Evolutionary conservation across 2,888 invertebrate species (phyloP), one percentile per base, ranked within the genome.

Genomic region (Tenthredo mesomela): DNA sequence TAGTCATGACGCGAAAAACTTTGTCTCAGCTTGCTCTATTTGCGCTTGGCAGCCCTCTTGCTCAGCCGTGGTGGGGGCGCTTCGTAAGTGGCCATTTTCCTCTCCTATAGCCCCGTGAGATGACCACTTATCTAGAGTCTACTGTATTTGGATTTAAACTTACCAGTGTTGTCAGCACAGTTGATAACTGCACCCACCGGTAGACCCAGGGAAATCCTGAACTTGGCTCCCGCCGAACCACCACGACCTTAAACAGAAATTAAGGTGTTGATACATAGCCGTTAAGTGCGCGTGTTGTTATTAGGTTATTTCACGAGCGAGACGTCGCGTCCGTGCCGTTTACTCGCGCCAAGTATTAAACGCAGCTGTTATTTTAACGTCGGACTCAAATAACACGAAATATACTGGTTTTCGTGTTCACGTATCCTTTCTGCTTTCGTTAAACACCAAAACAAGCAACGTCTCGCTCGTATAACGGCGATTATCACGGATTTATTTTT

Each of bases 111-210:
- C n/a, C n/a, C n/a, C n/a, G n/a, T n/a, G n/a, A n/a, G n/a, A n/a
- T n/a, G n/a, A n/a, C n/a, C n/a, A n/a, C n/a, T n/a, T n/a, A n/a
- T n/a, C n/a, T n/a, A n/a, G n/a, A n/a, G n/a, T n/a, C n/a, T n/a
- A n/a, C n/a, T n/a, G n/a, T n/a, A 40, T 40, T 9, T 37, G 37
- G 18, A 5, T 33, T 21, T 12, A 43, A 87, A 93, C 93, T 94
- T 94, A 98, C 99, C 99, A 94, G 99, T 99, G 94, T 99, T 99
- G 94, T 99, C 99, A 89, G 99, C 99, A 94, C 99, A 99, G 94
- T 99, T 99, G 93, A 99, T 99, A 84, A 99, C 99, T 88, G 99
- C 99, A 90, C 99, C 99, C 88, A 99, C 99, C 90, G 99, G 99
- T 93, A 99, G 96, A 97, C 98, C 99, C 94, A 99, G 96, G 88